Percentiles rank a stretch among this genome's conserved stretches.
These are phyloP conservation scores for Recurvirostra avosetta DNA, from an alignment of 2,113 vertebrate species.

Conservation along the genomic window DNA sequence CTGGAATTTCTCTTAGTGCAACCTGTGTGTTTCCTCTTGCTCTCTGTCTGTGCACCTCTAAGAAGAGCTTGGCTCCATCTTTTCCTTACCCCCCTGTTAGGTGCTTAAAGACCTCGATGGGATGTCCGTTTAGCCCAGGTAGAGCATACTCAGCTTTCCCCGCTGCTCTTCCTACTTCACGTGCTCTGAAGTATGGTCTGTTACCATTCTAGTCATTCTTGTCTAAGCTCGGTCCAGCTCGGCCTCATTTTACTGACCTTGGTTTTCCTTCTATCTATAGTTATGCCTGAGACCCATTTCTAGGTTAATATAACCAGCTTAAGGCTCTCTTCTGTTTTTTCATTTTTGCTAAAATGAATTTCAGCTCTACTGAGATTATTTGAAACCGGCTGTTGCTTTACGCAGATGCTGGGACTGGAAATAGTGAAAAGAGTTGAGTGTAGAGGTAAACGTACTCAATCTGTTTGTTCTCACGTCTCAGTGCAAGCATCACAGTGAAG, in stretches of 20 bases:
- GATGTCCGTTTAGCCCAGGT: background rate
- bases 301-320: background rate
- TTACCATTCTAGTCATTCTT: background rate
- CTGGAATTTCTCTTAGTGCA: background rate
- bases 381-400: background rate
- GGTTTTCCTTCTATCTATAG: background rate
- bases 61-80: background rate
- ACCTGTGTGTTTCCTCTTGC: background rate
- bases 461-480: background rate
- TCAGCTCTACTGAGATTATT: background rate
- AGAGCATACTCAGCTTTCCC: background rate
- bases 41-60: background rate
- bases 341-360: background rate
- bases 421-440: background rate
- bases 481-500: background rate
- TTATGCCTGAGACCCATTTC: background rate
- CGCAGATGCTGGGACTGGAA: background rate
- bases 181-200: background rate
- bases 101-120: background rate
- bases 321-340: background rate
- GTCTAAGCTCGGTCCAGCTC: background rate
- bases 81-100: fast-evolving
- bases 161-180: background rate
- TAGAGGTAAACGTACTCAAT: background rate
- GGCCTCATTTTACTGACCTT: background rate